phyloP scores from a whole-genome alignment of 2,113 vertebrate species.

The Rhagologus leucostigma region DNA sequence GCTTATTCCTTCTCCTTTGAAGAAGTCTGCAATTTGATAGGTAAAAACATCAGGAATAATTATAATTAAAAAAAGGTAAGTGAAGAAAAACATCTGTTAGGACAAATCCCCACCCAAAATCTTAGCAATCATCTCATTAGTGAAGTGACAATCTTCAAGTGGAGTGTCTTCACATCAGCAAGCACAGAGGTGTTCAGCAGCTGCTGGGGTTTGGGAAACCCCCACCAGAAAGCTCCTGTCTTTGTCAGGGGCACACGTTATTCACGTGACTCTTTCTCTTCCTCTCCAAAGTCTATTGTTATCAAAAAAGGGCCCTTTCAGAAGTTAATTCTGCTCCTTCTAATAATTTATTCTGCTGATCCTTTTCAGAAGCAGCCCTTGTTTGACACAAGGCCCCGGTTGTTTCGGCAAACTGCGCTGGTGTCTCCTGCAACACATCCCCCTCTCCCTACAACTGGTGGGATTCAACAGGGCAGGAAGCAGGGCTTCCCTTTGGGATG shows the following conservation, averaged over 20 bases:
- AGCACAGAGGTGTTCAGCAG: neutral
- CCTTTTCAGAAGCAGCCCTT: fast-evolving
- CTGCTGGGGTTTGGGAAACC: neutral
- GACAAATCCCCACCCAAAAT: conserved; percentile 49
- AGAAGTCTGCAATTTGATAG: conserved; percentile 63
- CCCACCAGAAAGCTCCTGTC: neutral
- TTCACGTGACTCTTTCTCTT: neutral
- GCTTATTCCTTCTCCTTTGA: conserved; percentile 73
- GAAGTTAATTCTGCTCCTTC: neutral
- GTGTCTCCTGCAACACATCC: fast-evolving
- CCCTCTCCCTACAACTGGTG: too few species aligned
- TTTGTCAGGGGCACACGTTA: neutral
- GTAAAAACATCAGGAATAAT: conserved; percentile 75
- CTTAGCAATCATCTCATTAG: neutral
- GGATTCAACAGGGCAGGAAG: too few species aligned
- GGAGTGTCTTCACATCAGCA: neutral
- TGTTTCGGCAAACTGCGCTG: fast-evolving
- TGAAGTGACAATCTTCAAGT: conserved; percentile 47
- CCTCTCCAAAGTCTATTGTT: neutral
- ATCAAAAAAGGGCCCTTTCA: neutral
- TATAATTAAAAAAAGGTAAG: conserved; percentile 60
- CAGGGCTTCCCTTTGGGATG: neutral
- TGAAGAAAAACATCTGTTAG: conserved; percentile 39
- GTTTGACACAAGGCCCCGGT: neutral
- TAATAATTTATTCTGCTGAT: neutral